Evolutionary conservation across 2,888 invertebrate genomes (phyloP), one percentile per base, ranked within the genome.

Genomic region (Stenoptilia bipunctidactyla): DNA sequence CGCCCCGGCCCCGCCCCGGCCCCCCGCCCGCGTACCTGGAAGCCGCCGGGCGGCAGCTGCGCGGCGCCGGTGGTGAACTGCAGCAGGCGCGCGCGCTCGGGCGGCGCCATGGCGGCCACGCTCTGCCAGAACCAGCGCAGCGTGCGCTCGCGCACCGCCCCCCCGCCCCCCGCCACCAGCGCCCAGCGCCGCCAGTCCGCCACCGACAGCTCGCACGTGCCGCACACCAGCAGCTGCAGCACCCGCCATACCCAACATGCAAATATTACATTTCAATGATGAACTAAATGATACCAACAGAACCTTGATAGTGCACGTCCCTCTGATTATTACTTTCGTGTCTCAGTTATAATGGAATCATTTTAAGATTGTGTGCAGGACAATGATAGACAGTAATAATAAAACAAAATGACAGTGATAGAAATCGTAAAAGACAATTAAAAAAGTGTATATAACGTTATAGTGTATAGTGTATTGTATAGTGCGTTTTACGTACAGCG

Each of bases 21-120:
- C 94, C 90, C 49, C 25, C 25, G 25, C 25, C 25, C 25, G 5
- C 25, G 25, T 9, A 74, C 77, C 56, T 89, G 86, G 77, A 97
- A 97, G 10, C 96, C 97, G 25, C 94, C 95, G 8, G 76, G 61
- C 40, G 79, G 97, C 60, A 97, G 86, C 75, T 96, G 95, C 30
- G 94, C 92, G 72, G 94, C 95, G 43, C 97, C 96, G 0, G 96
- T 96, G 30, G 94, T 93, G 71, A 97, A 97, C 82, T 97, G 97
- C 57, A 96, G 84, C 55, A 97, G 85, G 30, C 96, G 83, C 1
- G 96, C 96, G 89, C 97, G 94, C 85, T 97, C 96, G 66, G 96
- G 73, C 89, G 92, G 43, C 92, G 92, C 92, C 64, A 96, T 94
- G 69, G 92, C 55, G 90, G 90, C 93, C 93, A 66, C 90, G 91